phyloP scores from a whole-genome alignment of 2,113 vertebrate genomes.

The Eulemur rufifrons region DNA sequence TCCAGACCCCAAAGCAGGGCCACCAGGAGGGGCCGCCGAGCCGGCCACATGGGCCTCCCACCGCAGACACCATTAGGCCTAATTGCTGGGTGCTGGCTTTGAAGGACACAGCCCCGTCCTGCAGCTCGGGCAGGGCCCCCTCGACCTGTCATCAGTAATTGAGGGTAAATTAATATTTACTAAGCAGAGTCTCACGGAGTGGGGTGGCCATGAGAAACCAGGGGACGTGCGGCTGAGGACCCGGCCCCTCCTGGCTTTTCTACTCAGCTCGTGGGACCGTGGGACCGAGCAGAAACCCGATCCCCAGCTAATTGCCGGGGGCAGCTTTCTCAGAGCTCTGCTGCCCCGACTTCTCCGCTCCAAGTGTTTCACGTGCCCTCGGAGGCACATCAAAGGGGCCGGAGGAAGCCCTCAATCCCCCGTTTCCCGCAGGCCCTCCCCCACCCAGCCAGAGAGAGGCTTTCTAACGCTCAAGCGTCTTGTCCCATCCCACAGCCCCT shows the following conservation, averaged over 20 bases:
- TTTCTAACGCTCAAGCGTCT: fast-evolving
- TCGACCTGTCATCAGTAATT: constrained; percentile 89
- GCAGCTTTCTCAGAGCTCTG: background rate
- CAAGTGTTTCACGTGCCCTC: constrained; percentile 18
- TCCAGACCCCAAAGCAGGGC: constrained; percentile 64
- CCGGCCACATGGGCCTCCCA: constrained; percentile 56
- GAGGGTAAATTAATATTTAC: constrained; percentile 85
- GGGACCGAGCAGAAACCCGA: constrained; percentile 55
- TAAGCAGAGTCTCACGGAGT: constrained; percentile 84
- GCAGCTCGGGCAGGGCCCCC: constrained; percentile 80
- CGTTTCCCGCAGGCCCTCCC: background rate
- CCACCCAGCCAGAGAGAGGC: background rate
- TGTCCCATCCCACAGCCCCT: fast-evolving
- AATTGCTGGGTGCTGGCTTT: constrained; percentile 87
- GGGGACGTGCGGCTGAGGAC: constrained; percentile 45
- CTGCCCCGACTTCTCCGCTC: background rate
- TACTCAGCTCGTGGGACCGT: constrained; percentile 64
- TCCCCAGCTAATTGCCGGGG: constrained; percentile 57
- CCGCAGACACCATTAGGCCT: constrained; percentile 88
- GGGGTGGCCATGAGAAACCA: constrained; percentile 66
- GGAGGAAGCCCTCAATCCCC: background rate
- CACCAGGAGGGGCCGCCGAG: constrained; percentile 2
- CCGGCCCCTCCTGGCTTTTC: constrained; percentile 64
- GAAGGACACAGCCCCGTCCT: constrained; percentile 84
- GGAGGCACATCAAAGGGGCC: constrained; percentile 54